phyloP scores from a whole-genome alignment of 2,888 invertebrate genomes.

The Dolichopus griseipennis region DNA sequence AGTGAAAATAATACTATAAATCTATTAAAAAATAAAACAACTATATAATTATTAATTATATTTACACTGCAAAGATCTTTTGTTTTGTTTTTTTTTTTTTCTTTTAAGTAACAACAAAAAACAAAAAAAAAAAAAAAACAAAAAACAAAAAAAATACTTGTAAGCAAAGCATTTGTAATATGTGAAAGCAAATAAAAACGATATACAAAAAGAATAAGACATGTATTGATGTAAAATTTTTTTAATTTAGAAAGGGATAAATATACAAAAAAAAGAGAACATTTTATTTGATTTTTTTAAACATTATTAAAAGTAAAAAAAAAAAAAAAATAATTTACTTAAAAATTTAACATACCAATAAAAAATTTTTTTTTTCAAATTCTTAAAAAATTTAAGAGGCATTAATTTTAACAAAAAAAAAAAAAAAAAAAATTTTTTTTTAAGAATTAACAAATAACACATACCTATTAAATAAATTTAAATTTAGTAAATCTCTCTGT shows the following conservation, averaged over 20 bases:
- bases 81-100: background rate
- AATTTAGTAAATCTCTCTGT: constrained; percentile 1
- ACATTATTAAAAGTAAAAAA: too few species aligned
- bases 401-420: background rate
- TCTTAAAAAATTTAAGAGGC: background rate
- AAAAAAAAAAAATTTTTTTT: background rate
- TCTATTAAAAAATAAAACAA: background rate
- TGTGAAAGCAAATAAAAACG: background rate
- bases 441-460: background rate
- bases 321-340: too few species aligned
- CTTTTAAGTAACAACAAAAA: background rate
- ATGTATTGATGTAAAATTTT: background rate
- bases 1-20: too few species aligned
- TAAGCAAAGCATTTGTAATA: background rate
- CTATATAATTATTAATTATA: background rate
- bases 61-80: background rate
- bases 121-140: background rate
- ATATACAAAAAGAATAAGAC: background rate
- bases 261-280: background rate
- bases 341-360: too few species aligned
- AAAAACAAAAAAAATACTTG: background rate
- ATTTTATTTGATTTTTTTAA: too few species aligned
- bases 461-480: background rate
- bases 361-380: too few species aligned
- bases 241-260: background rate